Evolutionary conservation across 1,140 invertebrate species (phyloP).

Genomic region (Popillia japonica): DNA sequence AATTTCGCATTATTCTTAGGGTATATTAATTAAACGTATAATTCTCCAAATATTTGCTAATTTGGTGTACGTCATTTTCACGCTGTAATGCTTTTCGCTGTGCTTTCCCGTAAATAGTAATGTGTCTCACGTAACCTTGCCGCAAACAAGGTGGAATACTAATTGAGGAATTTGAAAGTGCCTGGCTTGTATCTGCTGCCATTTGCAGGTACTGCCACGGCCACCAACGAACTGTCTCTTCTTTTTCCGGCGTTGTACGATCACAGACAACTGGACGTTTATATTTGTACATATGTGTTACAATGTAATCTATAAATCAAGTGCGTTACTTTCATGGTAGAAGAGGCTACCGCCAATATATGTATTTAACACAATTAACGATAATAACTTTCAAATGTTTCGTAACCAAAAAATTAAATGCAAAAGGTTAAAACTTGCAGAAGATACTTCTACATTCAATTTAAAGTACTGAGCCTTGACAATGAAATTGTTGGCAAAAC

Average conservation of each 20-base stretch:
- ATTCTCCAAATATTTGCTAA: neutral
- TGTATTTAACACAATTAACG: no score
- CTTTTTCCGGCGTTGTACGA: constrained; percentile 17
- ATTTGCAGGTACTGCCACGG: neutral
- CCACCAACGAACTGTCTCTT: constrained; percentile 24
- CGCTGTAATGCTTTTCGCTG: neutral
- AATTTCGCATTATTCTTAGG: no score
- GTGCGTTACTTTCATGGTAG: no score
- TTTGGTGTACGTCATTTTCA: neutral
- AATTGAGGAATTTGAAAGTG: constrained; percentile 39
- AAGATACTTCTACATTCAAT: no score
- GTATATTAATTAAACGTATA: neutral
- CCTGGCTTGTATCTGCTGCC: neutral
- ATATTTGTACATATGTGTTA: no score
- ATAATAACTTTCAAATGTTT: no score
- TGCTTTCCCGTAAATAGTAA: constrained; percentile 31
- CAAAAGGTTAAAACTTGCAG: no score
- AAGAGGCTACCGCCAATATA: no score
- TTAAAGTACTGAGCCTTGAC: no score
- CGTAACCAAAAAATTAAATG: no score
- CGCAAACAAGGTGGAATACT: constrained; percentile 14
- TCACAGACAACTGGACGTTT: neutral
- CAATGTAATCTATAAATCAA: no score
- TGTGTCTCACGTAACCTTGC: constrained; percentile 31
- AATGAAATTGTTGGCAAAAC: no score